Percentiles rank a stretch among this genome's conserved stretches.
phyloP scores from a whole-genome alignment of 2,888 invertebrate species.

The Drosophila mimetica region DNA sequence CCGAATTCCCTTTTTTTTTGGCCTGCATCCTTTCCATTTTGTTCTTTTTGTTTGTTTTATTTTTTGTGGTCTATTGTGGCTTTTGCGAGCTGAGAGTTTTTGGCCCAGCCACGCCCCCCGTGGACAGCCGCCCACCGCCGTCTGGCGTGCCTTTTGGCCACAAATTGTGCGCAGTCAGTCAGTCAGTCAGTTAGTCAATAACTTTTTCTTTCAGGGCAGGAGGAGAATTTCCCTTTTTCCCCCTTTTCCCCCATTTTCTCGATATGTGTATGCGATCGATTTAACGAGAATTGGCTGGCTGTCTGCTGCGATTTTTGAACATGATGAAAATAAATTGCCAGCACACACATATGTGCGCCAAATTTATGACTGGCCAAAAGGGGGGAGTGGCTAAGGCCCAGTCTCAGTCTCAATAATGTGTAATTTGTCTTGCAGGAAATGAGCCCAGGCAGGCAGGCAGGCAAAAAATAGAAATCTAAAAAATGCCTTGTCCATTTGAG shows the following conservation, averaged over 20 bases:
- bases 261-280: slow-evolving; percentile 56
- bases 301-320: slow-evolving; percentile 72
- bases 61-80: slow-evolving; percentile 8
- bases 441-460: slow-evolving; percentile 41
- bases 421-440: slow-evolving; percentile 69
- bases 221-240: too few relatives aligned
- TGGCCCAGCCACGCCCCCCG: slow-evolving; percentile 21
- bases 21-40: not conserved
- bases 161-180: slow-evolving; percentile 49
- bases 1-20: too few relatives aligned
- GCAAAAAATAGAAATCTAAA: not conserved
- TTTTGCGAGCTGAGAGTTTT: slow-evolving; percentile 14
- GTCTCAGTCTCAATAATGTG: slow-evolving; percentile 21
- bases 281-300: slow-evolving; percentile 58
- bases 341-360: slow-evolving; percentile 74
- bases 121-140: slow-evolving; percentile 2
- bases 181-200: slow-evolving; percentile 51
- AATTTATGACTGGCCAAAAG: slow-evolving; percentile 65
- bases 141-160: slow-evolving; percentile 44
- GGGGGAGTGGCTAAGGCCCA: slow-evolving; percentile 26
- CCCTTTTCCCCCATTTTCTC: too few relatives aligned
- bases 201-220: slow-evolving; percentile 42
- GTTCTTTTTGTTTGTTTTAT: not conserved
- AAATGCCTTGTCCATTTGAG: slow-evolving; percentile 21
- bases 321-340: slow-evolving; percentile 78